A percentile compares a stretch with the other conserved stretches of the same genome.
Conservation (phyloP, 2,113 vertebrate genomes). For the Corythoichthys haematopterus region DNA sequence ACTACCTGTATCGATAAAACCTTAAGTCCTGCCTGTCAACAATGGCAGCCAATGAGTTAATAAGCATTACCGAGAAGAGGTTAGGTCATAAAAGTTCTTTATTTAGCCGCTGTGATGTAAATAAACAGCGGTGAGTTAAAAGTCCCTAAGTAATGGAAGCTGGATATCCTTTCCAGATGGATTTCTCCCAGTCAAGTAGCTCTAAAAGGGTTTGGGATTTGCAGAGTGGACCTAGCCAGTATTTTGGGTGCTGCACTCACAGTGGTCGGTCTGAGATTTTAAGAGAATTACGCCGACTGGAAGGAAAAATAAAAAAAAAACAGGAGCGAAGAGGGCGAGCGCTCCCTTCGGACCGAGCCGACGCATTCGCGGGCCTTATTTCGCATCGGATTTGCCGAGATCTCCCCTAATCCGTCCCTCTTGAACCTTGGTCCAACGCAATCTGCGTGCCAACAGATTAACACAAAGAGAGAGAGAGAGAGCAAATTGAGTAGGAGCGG, state of each 20-base stretch:
- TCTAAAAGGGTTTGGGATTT: slow-evolving; percentile 73
- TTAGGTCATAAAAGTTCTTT: slow-evolving; percentile 33
- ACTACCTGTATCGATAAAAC: no score
- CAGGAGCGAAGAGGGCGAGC: slow-evolving; percentile 36
- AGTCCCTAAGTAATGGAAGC: slow-evolving; percentile 63
- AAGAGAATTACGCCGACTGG: slow-evolving; percentile 59
- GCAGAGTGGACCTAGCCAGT: slow-evolving; percentile 56
- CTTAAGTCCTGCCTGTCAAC: no score
- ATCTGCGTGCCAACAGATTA: slow-evolving; percentile 71
- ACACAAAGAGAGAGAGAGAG: slow-evolving; percentile 56
- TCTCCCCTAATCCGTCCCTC: slow-evolving; percentile 70
- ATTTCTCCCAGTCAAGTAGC: slow-evolving; percentile 68
- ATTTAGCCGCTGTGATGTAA: slow-evolving; percentile 59
- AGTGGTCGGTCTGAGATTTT: slow-evolving; percentile 64
- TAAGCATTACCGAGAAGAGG: slow-evolving; percentile 20
- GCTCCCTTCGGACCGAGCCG: slow-evolving; percentile 43
- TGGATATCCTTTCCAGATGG: slow-evolving; percentile 65
- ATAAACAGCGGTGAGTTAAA: slow-evolving; percentile 58
- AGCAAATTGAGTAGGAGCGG: slow-evolving; percentile 64
- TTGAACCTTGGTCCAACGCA: slow-evolving; percentile 68
- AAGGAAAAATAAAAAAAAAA: slow-evolving; percentile 19
- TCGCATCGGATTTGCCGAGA: slow-evolving; percentile 67
- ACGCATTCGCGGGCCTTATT: slow-evolving; percentile 40
- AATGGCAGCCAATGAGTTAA: slow-evolving; percentile 20
- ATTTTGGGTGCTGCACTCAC: slow-evolving; percentile 58